These are phyloP conservation scores for Otolemur garnettii DNA, from an alignment of 2,113 vertebrate species.

Conservation along the genomic window DNA sequence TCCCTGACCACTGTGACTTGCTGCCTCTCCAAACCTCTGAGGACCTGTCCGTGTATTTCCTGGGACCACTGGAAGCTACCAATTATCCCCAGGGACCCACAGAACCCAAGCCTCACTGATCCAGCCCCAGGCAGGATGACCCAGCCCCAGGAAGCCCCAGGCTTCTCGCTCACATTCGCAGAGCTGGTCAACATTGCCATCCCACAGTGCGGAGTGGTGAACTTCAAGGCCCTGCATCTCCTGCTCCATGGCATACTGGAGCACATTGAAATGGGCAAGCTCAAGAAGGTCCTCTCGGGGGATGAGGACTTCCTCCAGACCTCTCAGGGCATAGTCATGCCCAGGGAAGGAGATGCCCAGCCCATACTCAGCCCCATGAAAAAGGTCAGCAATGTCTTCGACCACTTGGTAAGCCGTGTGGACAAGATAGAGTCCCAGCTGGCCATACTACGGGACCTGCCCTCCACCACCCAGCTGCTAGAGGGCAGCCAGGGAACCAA, in stretches of 20 bases:
- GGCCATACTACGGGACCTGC: neutral
- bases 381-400: constrained; percentile 68
- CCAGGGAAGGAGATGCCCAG: constrained; percentile 62
- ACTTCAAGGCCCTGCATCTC: constrained; percentile 80
- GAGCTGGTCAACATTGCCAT: constrained; percentile 83
- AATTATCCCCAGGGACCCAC: accelerated
- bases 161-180: neutral
- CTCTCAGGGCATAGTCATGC: accelerated
- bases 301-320: constrained; percentile 73
- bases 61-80: neutral
- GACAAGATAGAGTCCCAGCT: constrained; percentile 62
- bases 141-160: no score
- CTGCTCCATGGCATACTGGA: constrained; percentile 83
- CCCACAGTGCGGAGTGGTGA: constrained; percentile 74
- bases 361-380: neutral
- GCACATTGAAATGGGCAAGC: constrained; percentile 71
- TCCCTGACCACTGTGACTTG: neutral
- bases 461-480: neutral
- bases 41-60: neutral
- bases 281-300: neutral
- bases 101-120: neutral
- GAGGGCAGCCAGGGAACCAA: neutral
- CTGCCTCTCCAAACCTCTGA: neutral
- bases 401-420: constrained; percentile 72
- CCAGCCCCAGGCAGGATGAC: constrained; percentile 34